These are phyloP conservation scores for Pampusana beccarii DNA, from an alignment of 2,113 vertebrate genomes.

Conservation along the genomic window DNA sequence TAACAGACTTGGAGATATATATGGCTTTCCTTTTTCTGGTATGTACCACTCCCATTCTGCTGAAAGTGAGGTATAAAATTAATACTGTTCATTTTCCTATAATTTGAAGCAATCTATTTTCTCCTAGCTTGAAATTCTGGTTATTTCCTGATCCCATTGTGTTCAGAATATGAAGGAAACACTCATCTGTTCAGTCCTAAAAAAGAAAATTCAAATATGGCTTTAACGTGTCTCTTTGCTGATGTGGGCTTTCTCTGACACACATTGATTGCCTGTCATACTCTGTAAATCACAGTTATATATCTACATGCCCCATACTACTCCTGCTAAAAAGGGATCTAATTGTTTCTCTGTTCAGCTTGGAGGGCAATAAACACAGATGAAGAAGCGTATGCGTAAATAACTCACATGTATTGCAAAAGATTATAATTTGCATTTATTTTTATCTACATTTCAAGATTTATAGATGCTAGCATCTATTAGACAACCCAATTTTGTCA, in stretches of 20 bases:
- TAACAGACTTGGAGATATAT: neutral
- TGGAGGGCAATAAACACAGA: neutral
- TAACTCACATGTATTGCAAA: neutral
- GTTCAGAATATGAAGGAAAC: neutral
- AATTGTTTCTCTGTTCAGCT: conserved; percentile 21
- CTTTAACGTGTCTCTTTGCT: conserved; percentile 1
- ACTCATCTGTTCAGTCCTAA: neutral
- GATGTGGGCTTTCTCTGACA: conserved; percentile 37
- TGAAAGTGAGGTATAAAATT: neutral
- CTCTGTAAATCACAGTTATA: conserved; percentile 44
- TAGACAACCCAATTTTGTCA: neutral
- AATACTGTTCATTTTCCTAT: neutral
- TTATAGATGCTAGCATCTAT: neutral
- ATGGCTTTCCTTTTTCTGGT: neutral
- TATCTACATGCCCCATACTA: neutral
- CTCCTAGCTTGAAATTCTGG: neutral
- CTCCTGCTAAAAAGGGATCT: neutral
- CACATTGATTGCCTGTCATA: conserved; percentile 11
- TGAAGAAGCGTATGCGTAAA: neutral
- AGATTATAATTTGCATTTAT: neutral
- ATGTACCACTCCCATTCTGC: neutral
- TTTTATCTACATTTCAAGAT: neutral
- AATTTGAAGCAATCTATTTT: neutral
- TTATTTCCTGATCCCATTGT: neutral
- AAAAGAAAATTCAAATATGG: conserved; percentile 5